Conservation (phyloP, 2,113 vertebrate genomes). For the Centropristis striata region DNA sequence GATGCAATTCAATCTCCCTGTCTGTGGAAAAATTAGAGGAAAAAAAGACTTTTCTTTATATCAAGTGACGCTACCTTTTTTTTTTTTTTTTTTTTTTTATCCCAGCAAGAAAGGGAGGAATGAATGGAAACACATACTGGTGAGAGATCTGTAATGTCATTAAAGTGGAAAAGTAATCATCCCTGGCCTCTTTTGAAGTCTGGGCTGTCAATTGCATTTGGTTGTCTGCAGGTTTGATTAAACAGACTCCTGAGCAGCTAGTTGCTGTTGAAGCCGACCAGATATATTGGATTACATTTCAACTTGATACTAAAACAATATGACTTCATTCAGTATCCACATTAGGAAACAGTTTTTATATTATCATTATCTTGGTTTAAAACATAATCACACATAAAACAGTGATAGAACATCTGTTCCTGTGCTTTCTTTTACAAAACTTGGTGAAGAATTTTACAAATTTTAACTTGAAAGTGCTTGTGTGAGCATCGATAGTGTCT, state of each 20-base stretch:
- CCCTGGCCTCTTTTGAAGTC: slow-evolving; percentile 53
- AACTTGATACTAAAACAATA: slow-evolving; percentile 45
- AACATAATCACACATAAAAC: slow-evolving; percentile 13
- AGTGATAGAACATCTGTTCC: slow-evolving; percentile 8
- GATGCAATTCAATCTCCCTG: slow-evolving; percentile 61
- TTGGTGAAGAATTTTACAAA: neutral
- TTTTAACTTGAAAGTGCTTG: too few species aligned
- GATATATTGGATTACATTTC: slow-evolving; percentile 39
- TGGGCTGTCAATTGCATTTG: slow-evolving; percentile 36
- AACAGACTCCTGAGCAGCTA: slow-evolving; percentile 35
- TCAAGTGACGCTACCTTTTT: slow-evolving; percentile 20
- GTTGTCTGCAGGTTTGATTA: slow-evolving; percentile 57
- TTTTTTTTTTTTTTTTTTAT: slow-evolving; percentile 36
- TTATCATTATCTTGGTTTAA: slow-evolving; percentile 11
- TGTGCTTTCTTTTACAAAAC: neutral
- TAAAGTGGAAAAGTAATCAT: slow-evolving; percentile 61
- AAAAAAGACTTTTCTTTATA: slow-evolving; percentile 26
- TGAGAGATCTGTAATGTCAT: slow-evolving; percentile 49
- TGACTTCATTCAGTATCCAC: neutral
- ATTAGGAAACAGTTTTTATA: too few species aligned
- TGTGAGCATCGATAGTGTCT: too few species aligned
- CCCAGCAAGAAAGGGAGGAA: slow-evolving; percentile 20
- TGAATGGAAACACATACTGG: slow-evolving; percentile 36
- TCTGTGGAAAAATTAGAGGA: slow-evolving; percentile 36
- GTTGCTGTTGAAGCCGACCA: slow-evolving; percentile 34